Evolutionary conservation across 2,113 vertebrate species (phyloP).

Genomic region (Nothocercus nigrocapillus): DNA sequence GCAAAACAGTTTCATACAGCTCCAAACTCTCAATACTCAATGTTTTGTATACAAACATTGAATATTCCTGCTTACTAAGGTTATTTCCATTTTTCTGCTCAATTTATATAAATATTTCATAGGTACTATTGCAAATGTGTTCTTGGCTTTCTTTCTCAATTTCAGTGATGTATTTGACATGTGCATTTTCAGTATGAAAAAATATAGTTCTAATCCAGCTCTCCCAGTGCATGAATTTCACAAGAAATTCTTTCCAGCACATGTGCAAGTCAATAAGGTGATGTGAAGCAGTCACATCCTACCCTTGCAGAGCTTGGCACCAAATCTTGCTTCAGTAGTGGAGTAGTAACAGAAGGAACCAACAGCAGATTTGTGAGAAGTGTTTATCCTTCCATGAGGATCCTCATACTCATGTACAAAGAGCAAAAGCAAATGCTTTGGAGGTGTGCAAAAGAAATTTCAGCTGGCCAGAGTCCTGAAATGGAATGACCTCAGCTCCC

Average conservation of each 20-base stretch:
- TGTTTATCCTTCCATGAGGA: neutral
- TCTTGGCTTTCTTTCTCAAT: neutral
- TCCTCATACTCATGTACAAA: accelerated
- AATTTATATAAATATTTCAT: constrained; percentile 1
- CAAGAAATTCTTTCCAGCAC: neutral
- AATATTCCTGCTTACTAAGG: neutral
- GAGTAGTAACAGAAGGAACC: neutral
- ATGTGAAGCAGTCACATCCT: neutral
- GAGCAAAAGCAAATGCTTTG: accelerated
- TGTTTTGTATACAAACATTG: neutral
- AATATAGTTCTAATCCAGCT: neutral
- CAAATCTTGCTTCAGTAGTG: neutral
- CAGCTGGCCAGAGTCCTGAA: neutral
- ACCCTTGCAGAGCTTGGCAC: neutral
- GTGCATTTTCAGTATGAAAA: neutral
- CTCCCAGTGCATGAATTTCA: neutral
- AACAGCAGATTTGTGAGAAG: neutral
- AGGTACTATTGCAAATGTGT: neutral
- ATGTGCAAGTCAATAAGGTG: neutral
- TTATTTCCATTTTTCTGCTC: constrained; percentile 10
- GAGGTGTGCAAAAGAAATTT: neutral
- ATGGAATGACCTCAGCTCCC: neutral
- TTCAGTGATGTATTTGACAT: neutral
- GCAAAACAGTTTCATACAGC: neutral
- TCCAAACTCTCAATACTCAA: neutral